Evolutionary conservation across 2,888 invertebrate genomes (phyloP), one percentile per base, ranked within the genome.

Genomic region (Carpatolechia fugitivella): DNA sequence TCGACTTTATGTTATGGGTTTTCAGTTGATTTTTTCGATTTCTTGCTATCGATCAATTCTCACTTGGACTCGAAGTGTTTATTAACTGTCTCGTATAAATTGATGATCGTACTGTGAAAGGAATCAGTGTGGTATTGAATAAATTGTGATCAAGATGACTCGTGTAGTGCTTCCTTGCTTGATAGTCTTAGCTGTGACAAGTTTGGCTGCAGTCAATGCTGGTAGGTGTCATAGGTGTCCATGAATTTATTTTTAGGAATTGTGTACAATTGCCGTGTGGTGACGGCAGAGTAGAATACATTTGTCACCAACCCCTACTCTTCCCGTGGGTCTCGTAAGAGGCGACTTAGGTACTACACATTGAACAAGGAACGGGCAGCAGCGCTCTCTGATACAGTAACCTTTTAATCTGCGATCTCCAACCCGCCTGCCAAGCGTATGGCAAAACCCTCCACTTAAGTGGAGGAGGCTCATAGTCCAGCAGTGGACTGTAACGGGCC

Each of bases 61-160:
- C 60, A 57, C 52, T 20, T 48, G 18, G 49, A 40, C 35, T 52
- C 48, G 40, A 59, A 57, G 40, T 24, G 52, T 52, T 38, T 24
- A 13, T 41, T 41, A 41, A 18, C 40, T 18, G 18, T 13, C 29
- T 29, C 24, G 29, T 44, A 44, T 44, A 41, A 41, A 41, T 41
- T 41, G 40, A 18, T 18, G 11, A 18, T 7, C 3, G 6, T 10
- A 4, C 18, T 41, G 40, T 10, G 18, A 11, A 41, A 4, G 18
- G 18, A 41, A 41, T 11, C 40, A 41, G 40, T 41, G 4, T 20
- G 3, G 38, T 4, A 38, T 5, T 20, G 44, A 24, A 20, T 3
- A 33, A 10, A 11, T 24, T 44, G 10, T 6, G 11, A 24, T 29
- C 24, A 44, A 44, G 13, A 44, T 44, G 44, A 24, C 44, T 44